Conservation (phyloP, 1,140 invertebrate species). For the Zaprionus africanus region DNA sequence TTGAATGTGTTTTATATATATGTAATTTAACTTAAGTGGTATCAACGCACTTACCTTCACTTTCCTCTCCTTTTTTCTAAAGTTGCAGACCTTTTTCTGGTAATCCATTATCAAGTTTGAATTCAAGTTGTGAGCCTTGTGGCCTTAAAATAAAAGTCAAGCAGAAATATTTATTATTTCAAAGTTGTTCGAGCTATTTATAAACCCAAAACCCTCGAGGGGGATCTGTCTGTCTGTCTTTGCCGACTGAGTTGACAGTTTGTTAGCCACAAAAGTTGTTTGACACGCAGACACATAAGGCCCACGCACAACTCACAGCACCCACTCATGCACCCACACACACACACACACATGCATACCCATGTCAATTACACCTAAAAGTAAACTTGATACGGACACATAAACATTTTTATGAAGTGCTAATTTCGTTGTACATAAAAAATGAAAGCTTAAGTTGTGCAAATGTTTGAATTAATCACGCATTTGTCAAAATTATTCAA, state of each 20-base stretch:
- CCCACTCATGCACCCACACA: background rate
- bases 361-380: slow-evolving; percentile 2
- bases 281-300: slow-evolving; percentile 6
- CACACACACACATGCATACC: background rate
- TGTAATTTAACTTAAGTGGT: background rate
- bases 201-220: background rate
- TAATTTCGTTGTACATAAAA: slow-evolving; percentile 68
- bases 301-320: background rate
- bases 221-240: background rate
- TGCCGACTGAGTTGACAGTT: slow-evolving; percentile 11
- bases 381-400: slow-evolving; percentile 17
- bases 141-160: background rate
- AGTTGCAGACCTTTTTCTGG: background rate
- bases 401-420: slow-evolving; percentile 59
- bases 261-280: slow-evolving; percentile 14
- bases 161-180: slow-evolving; percentile 5
- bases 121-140: background rate
- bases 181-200: slow-evolving; percentile 6
- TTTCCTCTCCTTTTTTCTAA: background rate
- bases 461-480: slow-evolving; percentile 79
- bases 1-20: background rate
- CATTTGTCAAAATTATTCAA: slow-evolving; percentile 81
- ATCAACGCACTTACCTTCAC: background rate
- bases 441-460: slow-evolving; percentile 58
- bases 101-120: slow-evolving; percentile 3